Conservation (phyloP, 2,113 vertebrate species). For the Aythya baeri region DNA sequence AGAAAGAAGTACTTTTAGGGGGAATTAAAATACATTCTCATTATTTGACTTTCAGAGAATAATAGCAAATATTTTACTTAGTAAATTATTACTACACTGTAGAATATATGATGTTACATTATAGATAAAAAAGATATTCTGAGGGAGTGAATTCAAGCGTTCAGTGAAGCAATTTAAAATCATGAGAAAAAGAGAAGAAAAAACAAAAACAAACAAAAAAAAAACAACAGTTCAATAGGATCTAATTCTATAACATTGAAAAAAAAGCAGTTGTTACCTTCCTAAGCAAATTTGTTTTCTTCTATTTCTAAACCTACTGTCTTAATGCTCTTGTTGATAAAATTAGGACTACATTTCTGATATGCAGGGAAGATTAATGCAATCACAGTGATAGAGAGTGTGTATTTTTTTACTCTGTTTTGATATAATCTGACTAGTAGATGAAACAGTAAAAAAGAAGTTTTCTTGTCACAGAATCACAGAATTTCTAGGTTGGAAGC, state of each 20-base stretch:
- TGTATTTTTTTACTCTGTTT: not conserved
- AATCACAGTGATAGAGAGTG: rapidly evolving
- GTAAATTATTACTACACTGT: not conserved
- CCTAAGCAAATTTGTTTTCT: not conserved
- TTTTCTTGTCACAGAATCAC: not conserved
- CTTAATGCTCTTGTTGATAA: not conserved
- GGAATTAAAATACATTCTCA: not conserved
- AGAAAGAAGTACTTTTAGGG: not conserved
- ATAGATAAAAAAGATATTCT: not conserved
- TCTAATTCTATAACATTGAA: not conserved
- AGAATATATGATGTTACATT: not conserved
- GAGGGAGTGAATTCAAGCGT: not conserved
- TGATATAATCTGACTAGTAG: not conserved
- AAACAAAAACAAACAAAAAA: not conserved
- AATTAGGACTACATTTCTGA: not conserved
- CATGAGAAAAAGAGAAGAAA: not conserved
- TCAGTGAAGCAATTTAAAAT: not conserved
- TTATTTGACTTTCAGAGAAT: not conserved
- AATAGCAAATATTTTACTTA: not conserved
- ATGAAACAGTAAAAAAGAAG: not conserved
- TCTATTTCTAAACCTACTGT: not conserved
- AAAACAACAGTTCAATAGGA: not conserved
- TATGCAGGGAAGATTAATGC: not conserved
- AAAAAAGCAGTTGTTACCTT: not conserved
- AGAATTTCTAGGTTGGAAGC: no score